Conservation (phyloP, 1,140 invertebrate species). For the Nephotettix cincticeps region DNA sequence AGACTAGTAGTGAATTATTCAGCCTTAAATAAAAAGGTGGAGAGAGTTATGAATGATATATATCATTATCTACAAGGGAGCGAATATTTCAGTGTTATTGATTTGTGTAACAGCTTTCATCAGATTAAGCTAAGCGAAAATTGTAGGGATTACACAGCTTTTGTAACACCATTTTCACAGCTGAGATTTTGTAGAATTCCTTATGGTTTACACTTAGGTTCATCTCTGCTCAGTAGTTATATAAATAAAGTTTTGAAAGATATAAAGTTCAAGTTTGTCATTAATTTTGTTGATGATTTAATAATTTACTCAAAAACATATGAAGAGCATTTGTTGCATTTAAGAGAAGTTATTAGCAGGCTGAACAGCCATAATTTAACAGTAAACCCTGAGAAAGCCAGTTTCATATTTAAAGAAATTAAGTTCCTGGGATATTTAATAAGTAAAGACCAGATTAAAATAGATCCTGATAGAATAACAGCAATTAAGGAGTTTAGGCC, state of each 20-base stretch:
- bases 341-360: too few species aligned
- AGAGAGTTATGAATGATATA: neutral
- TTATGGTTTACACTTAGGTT: neutral
- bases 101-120: neutral
- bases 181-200: neutral
- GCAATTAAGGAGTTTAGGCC: neutral
- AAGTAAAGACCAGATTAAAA: neutral
- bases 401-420: neutral
- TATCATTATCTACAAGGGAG: neutral
- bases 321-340: too few species aligned
- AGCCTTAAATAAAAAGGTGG: neutral
- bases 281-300: too few species aligned
- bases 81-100: neutral
- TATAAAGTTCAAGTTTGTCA: neutral
- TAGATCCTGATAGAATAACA: neutral
- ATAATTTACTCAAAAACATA: too few species aligned
- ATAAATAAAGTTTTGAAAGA: neutral
- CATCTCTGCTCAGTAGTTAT: neutral
- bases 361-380: neutral
- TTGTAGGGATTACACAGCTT: neutral
- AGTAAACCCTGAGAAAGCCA: neutral
- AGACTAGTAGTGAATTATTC: neutral
- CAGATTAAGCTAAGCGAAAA: neutral
- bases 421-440: neutral
- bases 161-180: neutral